These are phyloP conservation scores for Tiliacea citrago DNA, from an alignment of 2,888 invertebrate genomes.

Conservation along the genomic window DNA sequence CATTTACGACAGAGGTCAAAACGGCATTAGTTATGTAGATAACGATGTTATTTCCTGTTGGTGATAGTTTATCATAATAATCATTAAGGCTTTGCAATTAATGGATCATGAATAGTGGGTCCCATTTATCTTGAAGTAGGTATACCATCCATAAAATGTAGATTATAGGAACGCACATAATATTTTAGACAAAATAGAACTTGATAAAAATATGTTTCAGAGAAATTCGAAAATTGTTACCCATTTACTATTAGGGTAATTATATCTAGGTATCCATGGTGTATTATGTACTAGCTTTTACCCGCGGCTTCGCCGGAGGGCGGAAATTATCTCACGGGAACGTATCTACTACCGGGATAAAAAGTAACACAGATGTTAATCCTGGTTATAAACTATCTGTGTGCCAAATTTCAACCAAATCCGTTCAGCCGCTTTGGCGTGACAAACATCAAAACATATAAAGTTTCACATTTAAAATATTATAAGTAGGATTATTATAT, in stretches of 20 bases:
- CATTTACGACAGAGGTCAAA: constrained; percentile 3
- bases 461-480: too few relatives aligned
- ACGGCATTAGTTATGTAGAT: background rate
- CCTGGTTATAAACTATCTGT: too few relatives aligned
- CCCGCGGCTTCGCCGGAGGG: too few relatives aligned
- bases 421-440: too few relatives aligned
- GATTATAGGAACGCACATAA: background rate
- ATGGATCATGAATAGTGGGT: constrained; percentile 13
- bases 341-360: too few relatives aligned
- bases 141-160: background rate
- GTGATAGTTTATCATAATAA: constrained; percentile 22
- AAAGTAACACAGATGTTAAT: too few relatives aligned
- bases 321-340: too few relatives aligned
- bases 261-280: too few relatives aligned
- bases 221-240: background rate
- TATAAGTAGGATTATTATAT: too few relatives aligned
- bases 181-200: background rate
- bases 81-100: constrained; percentile 11
- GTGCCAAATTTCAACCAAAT: too few relatives aligned
- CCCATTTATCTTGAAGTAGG: background rate
- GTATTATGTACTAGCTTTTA: too few relatives aligned
- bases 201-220: background rate
- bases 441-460: too few relatives aligned
- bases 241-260: background rate
- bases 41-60: constrained; percentile 31